phyloP scores from a whole-genome alignment of 2,113 vertebrate species.

The Ceyx melanurus region DNA sequence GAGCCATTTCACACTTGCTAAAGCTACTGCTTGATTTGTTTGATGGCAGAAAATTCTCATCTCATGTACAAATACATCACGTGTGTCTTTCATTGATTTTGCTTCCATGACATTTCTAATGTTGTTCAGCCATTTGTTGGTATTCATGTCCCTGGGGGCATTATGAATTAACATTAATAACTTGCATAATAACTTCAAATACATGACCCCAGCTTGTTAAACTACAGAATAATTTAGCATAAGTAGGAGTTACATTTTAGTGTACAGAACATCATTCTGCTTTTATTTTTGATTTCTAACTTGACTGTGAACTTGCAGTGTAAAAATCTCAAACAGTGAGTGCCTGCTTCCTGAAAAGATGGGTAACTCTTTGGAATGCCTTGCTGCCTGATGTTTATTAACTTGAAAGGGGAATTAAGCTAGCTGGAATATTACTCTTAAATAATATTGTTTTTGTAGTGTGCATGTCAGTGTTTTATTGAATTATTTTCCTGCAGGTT shows the following conservation, averaged over 20 bases:
- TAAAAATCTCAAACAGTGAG: not conserved
- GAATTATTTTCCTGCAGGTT: not conserved
- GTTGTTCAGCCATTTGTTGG: not conserved
- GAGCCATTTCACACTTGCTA: not conserved
- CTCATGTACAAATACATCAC: not conserved
- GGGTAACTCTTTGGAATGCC: not conserved
- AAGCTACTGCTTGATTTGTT: not conserved
- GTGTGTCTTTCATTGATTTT: accelerated
- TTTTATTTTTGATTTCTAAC: not conserved
- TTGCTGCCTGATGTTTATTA: not conserved
- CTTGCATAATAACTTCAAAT: not conserved
- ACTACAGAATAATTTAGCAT: not conserved
- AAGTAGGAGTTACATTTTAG: not conserved
- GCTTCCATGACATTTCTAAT: not conserved
- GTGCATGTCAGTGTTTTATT: accelerated
- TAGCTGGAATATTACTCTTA: not conserved
- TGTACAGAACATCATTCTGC: not conserved
- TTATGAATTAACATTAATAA: not conserved
- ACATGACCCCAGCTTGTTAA: not conserved
- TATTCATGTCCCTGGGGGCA: not conserved
- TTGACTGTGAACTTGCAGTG: not conserved
- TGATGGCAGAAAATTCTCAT: not conserved
- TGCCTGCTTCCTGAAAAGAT: not conserved
- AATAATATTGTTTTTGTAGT: not conserved
- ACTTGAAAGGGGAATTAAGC: not conserved